Evolutionary conservation across 1,140 invertebrate species (phyloP), one percentile per base, ranked within the genome.

Genomic region (Nephila pilipes): DNA sequence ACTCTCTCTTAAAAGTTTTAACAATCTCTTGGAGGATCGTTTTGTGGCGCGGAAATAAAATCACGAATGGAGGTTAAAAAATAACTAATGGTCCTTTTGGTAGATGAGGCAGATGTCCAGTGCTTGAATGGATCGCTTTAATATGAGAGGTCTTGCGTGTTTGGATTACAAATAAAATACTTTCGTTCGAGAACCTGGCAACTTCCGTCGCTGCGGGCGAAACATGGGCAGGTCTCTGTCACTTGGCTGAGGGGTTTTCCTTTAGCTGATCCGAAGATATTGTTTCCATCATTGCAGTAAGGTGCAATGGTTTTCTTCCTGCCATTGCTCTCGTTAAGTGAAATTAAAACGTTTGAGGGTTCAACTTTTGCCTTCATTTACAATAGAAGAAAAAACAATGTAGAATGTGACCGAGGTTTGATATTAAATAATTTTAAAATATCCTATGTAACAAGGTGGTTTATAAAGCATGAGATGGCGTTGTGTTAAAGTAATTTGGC

Each of bases 81-180:
- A 89, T 85, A 65, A 92, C n/a, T 85, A 85, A 92, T 85, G 81
- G 90, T 92, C 54, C 57, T 46, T 89, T 80, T 85, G n/a, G 85
- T 36, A 69, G 54, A 57, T 83, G 54, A 54, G 58, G 90, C 90
- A 92, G 90, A 92, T 92, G 90, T 85, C 79, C 75, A 14, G 58
- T 10, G 29, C 79, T 29, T 60, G 60, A 92, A 69, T 54, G 60
- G 38, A 69, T 63, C 57, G 32, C 69, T 63, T 92, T 90, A 25
- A 58, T 85, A 65, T n/a, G 8, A 85, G 60, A 85, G 25, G 22
- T 57, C 29, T 92, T 92, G 90, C 90, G 79, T 92, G 90, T 92
- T 92, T 38, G 29, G 90, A 55, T 85, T 92, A 20, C 55, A 81
- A 92, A 69, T 32, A 55, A 65, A 69, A 57, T 65, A 55, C 25